A percentile compares a stretch with the other conserved stretches of the same genome.
phyloP scores from a whole-genome alignment of 23 tunicate genomes.

The Styela clava region DNA sequence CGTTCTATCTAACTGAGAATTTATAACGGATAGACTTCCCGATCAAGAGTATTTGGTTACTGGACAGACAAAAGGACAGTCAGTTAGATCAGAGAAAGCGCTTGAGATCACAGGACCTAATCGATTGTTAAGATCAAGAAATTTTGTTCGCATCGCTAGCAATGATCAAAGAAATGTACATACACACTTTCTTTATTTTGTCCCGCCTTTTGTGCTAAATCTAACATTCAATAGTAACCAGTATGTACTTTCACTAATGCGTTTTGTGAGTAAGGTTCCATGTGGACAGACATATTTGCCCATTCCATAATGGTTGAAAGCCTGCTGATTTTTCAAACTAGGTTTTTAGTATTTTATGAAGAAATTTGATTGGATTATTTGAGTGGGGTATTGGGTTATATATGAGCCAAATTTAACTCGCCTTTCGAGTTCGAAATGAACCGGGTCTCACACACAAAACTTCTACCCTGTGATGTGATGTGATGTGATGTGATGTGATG shows the following conservation, averaged over 20 bases:
- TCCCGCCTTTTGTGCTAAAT: background rate
- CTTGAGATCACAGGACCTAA: slow-evolving; percentile 28
- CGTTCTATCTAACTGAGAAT: too few relatives aligned
- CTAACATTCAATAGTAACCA: background rate
- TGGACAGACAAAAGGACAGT: background rate
- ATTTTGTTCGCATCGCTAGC: slow-evolving; percentile 49
- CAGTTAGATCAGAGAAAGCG: slow-evolving; percentile 29
- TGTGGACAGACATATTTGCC: background rate
- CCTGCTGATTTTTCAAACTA: too few relatives aligned
- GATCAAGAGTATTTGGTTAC: slow-evolving; percentile 21
- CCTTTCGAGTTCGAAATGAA: too few relatives aligned
- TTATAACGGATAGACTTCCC: background rate
- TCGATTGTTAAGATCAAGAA: slow-evolving; percentile 73
- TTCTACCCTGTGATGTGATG: too few relatives aligned
- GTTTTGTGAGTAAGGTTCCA: background rate
- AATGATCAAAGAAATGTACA: slow-evolving; percentile 61
- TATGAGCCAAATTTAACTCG: too few relatives aligned
- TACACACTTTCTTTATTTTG: background rate
- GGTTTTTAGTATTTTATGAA: too few relatives aligned
- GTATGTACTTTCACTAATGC: background rate
- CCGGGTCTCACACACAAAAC: too few relatives aligned
- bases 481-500: too few relatives aligned
- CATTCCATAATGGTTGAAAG: too few relatives aligned
- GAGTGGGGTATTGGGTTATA: too few relatives aligned
- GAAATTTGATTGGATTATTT: too few relatives aligned